Percentiles rank a stretch among this genome's conserved stretches.
Conservation (phyloP, 2,888 invertebrate species). For the Camponotus fellah region DNA sequence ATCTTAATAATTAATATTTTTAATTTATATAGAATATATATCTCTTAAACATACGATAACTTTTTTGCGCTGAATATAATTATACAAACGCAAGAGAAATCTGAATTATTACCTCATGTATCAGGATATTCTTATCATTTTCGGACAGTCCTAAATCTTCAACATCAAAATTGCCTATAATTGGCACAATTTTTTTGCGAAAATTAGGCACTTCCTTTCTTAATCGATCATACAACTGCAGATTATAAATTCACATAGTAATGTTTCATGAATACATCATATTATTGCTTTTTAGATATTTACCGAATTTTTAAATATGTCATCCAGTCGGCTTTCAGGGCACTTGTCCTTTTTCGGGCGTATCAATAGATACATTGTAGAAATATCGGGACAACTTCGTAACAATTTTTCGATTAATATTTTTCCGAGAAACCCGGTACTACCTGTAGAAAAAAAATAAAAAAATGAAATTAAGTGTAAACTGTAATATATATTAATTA, state of each 20-base stretch:
- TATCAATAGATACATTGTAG: conserved; percentile 87
- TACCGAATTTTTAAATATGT: conserved; percentile 89
- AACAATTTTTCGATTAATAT: conserved; percentile 89
- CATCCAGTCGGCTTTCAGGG: conserved; percentile 87
- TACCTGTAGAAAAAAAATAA: conserved; percentile 78
- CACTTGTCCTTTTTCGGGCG: conserved; percentile 88
- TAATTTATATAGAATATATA: background rate
- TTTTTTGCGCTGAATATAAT: background rate
- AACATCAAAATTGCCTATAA: conserved; percentile 87
- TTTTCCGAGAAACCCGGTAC: conserved; percentile 87
- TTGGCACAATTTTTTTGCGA: conserved; percentile 87
- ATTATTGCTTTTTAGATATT: conserved; percentile 75
- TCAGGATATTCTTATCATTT: conserved; percentile 86
- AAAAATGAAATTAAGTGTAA: background rate
- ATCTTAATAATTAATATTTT: background rate
- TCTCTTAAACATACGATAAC: background rate
- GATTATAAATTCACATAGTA: conserved; percentile 23
- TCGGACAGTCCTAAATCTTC: conserved; percentile 87
- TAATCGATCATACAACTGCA: conserved; percentile 87
- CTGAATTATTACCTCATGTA: conserved; percentile 86
- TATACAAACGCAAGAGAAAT: background rate
- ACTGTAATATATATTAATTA: background rate
- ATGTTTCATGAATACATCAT: background rate
- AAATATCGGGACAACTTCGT: conserved; percentile 87
- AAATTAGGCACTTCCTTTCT: conserved; percentile 87